Percentiles rank a stretch among this genome's conserved stretches.
Evolutionary conservation across 2,888 invertebrate genomes (phyloP).

Genomic region (Chironomus riparius): DNA sequence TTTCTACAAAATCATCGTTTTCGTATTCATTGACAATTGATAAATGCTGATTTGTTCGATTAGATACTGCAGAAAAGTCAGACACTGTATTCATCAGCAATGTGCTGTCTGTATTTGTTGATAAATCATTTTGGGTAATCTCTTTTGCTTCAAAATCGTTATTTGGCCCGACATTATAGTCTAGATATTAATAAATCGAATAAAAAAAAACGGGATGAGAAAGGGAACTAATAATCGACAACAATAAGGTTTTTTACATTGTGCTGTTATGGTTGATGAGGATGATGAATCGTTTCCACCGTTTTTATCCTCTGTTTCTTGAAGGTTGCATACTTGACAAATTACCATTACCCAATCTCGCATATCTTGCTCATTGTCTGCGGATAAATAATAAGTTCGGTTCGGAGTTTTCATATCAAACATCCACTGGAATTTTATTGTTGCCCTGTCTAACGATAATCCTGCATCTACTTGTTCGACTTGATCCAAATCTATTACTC

Average conservation of each 20-base stretch:
- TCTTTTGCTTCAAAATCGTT: slow-evolving; percentile 10
- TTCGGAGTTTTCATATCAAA: slow-evolving; percentile 84
- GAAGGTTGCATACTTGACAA: slow-evolving; percentile 82
- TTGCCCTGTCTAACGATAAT: slow-evolving; percentile 68
- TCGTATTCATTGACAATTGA: slow-evolving; percentile 30
- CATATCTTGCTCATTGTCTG: slow-evolving; percentile 88
- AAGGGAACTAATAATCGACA: not conserved
- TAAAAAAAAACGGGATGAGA: too few species aligned
- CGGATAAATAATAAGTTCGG: slow-evolving; percentile 84
- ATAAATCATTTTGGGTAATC: not conserved
- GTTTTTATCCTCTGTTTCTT: slow-evolving; percentile 53
- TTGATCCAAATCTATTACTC: slow-evolving; percentile 86
- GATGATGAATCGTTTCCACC: slow-evolving; percentile 38
- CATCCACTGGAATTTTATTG: slow-evolving; percentile 63
- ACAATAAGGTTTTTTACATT: not conserved
- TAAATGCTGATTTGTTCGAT: slow-evolving; percentile 27
- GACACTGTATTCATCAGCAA: slow-evolving; percentile 31
- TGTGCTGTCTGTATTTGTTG: slow-evolving; percentile 34
- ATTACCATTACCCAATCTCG: slow-evolving; percentile 91
- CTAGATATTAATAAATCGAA: slow-evolving; percentile 1
- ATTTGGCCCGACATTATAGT: slow-evolving; percentile 17
- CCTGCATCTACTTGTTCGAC: slow-evolving; percentile 92
- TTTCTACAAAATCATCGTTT: slow-evolving; percentile 34
- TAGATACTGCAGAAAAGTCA: slow-evolving; percentile 25
- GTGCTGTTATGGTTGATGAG: not conserved